Percentiles rank a stretch among this genome's conserved stretches.
phyloP scores from a whole-genome alignment of 2,888 invertebrate genomes.

The Altica lythri region DNA sequence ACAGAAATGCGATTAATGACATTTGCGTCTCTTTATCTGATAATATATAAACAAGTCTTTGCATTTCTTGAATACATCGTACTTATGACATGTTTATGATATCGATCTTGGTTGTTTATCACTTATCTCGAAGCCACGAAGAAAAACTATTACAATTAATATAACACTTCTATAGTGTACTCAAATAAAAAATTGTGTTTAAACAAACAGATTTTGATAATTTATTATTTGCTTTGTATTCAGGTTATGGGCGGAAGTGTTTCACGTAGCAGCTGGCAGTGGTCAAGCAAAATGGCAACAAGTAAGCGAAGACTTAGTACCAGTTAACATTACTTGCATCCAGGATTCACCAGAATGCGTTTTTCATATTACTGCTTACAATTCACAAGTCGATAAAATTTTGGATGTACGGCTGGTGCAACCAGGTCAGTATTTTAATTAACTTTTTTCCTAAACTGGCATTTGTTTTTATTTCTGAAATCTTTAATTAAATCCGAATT shows the following conservation, averaged over 20 bases:
- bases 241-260: constrained; percentile 98
- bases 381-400: constrained; percentile 98
- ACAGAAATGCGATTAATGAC: constrained; percentile 27
- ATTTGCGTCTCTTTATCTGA: constrained; percentile 4
- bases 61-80: constrained; percentile 10
- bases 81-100: constrained; percentile 9
- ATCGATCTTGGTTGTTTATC: too few species aligned
- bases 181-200: too few species aligned
- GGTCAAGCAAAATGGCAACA: constrained; percentile 97
- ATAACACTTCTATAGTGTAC: too few species aligned
- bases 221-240: constrained; percentile 43
- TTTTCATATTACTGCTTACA: constrained; percentile 98
- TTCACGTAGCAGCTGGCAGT: constrained; percentile 92
- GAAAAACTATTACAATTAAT: too few species aligned
- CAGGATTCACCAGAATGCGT: constrained; percentile 96
- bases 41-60: constrained; percentile 1
- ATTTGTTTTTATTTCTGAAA: too few species aligned
- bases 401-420: constrained; percentile 95
- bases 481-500: too few species aligned
- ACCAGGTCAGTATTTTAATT: constrained; percentile 72
- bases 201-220: too few species aligned
- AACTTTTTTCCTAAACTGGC: too few species aligned
- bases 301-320: constrained; percentile 96
- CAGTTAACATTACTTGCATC: constrained; percentile 97
- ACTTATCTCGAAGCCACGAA: too few species aligned